Conservation (phyloP, 2,797 vertebrate genomes). For the Oophaga sylvatica region DNA sequence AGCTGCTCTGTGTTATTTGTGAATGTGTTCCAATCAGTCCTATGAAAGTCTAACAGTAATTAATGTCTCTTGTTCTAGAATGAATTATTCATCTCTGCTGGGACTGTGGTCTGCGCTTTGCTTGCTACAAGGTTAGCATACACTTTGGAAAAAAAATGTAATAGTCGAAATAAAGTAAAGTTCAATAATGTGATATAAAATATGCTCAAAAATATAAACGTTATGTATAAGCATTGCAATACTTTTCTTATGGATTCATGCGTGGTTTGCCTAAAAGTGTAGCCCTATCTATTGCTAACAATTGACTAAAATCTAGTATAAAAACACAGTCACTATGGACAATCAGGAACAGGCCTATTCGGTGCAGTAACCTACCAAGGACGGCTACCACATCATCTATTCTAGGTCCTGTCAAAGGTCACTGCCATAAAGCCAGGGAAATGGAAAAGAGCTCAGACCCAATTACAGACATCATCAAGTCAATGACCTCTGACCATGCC, state of each 20-base stretch:
- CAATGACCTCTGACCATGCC: too few relatives aligned
- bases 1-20: not conserved
- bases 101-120: slow-evolving; percentile 85
- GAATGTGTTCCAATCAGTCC: not conserved
- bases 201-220: not conserved
- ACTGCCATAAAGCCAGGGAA: too few relatives aligned
- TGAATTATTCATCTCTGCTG: slow-evolving; percentile 85
- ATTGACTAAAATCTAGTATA: not conserved
- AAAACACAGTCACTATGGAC: not conserved
- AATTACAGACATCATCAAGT: too few relatives aligned
- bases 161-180: not conserved
- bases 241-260: not conserved
- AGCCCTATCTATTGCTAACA: not conserved
- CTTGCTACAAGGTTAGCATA: slow-evolving; percentile 79
- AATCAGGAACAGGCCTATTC: not conserved
- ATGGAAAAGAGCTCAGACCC: too few relatives aligned
- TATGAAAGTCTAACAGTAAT: slow-evolving; percentile 12
- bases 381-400: too few relatives aligned
- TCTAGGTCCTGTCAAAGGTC: too few relatives aligned
- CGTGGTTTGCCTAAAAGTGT: not conserved
- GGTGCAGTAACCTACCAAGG: too few relatives aligned
- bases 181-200: not conserved
- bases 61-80: slow-evolving; percentile 78
- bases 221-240: not conserved
- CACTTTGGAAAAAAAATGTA: not conserved